Base-by-base conservation (phyloP, 2,888 invertebrate genomes). In the Aphidius colemani region DNA sequence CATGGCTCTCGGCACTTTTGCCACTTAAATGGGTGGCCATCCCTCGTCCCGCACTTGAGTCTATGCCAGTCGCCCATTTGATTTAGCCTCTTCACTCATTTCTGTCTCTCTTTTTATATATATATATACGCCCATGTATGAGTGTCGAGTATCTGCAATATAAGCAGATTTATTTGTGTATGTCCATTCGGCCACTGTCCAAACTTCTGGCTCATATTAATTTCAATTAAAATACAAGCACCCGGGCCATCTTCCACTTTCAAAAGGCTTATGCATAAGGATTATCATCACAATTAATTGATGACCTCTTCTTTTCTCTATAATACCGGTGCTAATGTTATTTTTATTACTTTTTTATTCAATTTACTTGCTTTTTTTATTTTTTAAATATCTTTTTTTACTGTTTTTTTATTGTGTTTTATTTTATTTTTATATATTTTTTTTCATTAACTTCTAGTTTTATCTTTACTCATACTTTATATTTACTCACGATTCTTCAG, bases 71-170 rank as follows among this genome's bases (percentile, higher is more conserved):
- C 43, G 56, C 75, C 73, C 74, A 76, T 75, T 76, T 70, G 75
- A 75, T 76, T 76, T 72, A 70, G 72, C 73, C 73, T 70, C 75
- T 73, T 71, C 73, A 74, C 73, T 73, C 43, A 5, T 48, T 50
- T 41, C 59, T 13, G 53, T 53, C 48, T 56, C 49, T 61, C 68
- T 70, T 69, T 67, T 50, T 61, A 64, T 64, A 63, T 18, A 18
- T 18, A 18, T 18, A 67, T 67, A 63, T 65, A 65, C 58, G 60
- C 63, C 18, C 53, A 13, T 9, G 18, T 51, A 18, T n/a, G 8
- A 48, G 48, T n/a, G 7, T 13, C 7, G 48, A 48, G 30, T 30
- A 30, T 30, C 30, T 30, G 5, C 30, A 5, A 30, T 30, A 30
- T 30, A 30, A 5, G 30, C 5, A 30, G 30, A 30, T 30, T 30